phyloP scores from a whole-genome alignment of 1,140 invertebrate species.

The Melitaea cinxia region DNA sequence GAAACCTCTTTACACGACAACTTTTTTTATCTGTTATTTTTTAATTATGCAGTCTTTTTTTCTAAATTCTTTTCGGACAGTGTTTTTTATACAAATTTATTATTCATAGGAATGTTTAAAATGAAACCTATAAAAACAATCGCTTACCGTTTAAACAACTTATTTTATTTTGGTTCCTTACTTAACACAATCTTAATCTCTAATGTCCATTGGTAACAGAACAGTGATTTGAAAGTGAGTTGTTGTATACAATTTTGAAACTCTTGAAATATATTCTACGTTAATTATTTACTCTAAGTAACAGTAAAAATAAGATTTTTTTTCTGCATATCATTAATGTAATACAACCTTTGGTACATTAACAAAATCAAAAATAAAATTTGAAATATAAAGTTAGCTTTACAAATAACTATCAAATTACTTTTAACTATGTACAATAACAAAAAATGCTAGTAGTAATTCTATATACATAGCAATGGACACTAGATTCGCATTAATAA shows the following conservation, averaged over 20 bases:
- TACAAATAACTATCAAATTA: too few relatives aligned
- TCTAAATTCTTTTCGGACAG: slow-evolving; percentile 38
- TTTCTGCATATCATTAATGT: too few relatives aligned
- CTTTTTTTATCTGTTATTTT: slow-evolving; percentile 37
- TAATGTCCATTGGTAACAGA: not conserved
- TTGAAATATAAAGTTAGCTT: too few relatives aligned
- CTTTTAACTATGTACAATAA: too few relatives aligned
- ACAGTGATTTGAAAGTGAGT: too few relatives aligned
- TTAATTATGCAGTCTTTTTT: slow-evolving; percentile 48
- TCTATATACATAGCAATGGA: not conserved
- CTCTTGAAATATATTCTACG: too few relatives aligned
- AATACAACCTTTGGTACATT: too few relatives aligned
- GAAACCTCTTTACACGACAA: slow-evolving; percentile 32
- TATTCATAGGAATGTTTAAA: slow-evolving; percentile 30
- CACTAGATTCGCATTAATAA: not conserved
- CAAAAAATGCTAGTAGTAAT: too few relatives aligned
- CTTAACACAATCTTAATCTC: not conserved
- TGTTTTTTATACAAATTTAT: slow-evolving; percentile 20
- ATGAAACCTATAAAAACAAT: slow-evolving; percentile 18
- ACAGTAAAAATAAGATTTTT: too few relatives aligned
- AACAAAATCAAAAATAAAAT: too few relatives aligned
- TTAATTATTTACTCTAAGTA: too few relatives aligned
- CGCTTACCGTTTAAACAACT: slow-evolving; percentile 19
- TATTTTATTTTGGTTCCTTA: slow-evolving; percentile 14
- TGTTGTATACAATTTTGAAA: too few relatives aligned